Base-by-base conservation (phyloP, 2,888 invertebrate genomes). In the Drosophila subsilvestris region DNA sequence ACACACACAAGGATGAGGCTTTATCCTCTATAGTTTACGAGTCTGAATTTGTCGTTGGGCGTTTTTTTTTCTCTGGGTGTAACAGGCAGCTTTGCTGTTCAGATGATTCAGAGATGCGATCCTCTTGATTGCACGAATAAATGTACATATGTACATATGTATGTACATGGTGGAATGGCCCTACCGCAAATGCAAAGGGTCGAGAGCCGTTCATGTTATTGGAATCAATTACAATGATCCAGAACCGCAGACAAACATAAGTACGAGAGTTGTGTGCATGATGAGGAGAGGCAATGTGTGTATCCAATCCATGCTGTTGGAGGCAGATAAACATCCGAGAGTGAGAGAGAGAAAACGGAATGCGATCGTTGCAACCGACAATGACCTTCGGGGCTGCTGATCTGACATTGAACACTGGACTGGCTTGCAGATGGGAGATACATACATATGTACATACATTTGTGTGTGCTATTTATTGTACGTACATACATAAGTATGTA, bases 331-430 rank as follows among this genome's bases (percentile, higher is more conserved):
- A 78, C 74, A 78, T 59, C 60, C 75, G 71, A 69, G 75, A 71
- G 67, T 53, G 37, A 42, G 17, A 57, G 69, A 62, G 72, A 71
- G 68, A 50, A 57, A 58, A 63, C 63, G 76, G 63, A 61, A 63
- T 56, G 55, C 58, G 22, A 44, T 37, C 60, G 49, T 43, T 70
- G 63, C 61, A 51, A 49, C 71, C 71, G 71, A 44, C 73, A 62
- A 76, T 73, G 85, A 82, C 85, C 80, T 80, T 80, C 80, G 81
- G 59, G 65, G 75, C 58, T 69, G 85, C 56, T 67, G 85, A 77
- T 77, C 86, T 86, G 82, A 86, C 82, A 82, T 82, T 82, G 82
- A 85, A 72, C 72, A 85, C 73, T 75, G 63, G 61, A 37, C 37
- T n/a, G 37, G n/a, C 37, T 14, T 37, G 37, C 37, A 37, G 37